A percentile compares a stretch with the other conserved stretches of the same genome.
Evolutionary conservation across 2,888 invertebrate species (phyloP).

Genomic region (Erebia ligea): DNA sequence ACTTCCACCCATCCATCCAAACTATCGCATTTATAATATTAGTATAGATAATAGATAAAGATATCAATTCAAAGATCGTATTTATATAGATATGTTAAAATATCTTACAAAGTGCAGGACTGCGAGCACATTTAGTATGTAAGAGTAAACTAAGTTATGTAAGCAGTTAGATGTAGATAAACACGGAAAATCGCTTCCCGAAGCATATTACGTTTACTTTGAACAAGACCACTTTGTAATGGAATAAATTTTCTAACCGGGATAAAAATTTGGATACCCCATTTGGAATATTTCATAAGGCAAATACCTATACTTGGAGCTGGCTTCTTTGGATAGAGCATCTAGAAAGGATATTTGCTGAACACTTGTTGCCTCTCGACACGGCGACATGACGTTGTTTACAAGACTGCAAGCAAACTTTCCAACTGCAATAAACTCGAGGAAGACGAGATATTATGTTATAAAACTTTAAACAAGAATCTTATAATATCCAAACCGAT

Average conservation of each 20-base stretch:
- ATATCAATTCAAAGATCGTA: background rate
- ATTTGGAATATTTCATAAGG: conserved; percentile 47
- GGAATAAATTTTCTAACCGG: conserved; percentile 24
- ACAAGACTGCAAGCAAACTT: conserved; percentile 56
- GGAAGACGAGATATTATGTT: conserved; percentile 26
- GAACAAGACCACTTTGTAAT: conserved; percentile 16
- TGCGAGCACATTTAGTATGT: background rate
- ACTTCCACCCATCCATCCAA: too few species aligned
- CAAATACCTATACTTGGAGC: conserved; percentile 62
- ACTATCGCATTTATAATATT: too few species aligned
- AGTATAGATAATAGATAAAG: too few species aligned
- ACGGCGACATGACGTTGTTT: conserved; percentile 50
- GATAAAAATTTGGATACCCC: conserved; percentile 26
- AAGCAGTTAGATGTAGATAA: conserved; percentile 23
- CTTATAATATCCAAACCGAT: conserved; percentile 10
- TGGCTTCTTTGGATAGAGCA: conserved; percentile 42
- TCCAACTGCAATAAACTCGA: conserved; percentile 51
- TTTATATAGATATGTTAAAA: background rate
- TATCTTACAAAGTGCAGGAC: background rate
- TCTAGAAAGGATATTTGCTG: conserved; percentile 45
- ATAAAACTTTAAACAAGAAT: conserved; percentile 19
- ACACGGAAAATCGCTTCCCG: conserved; percentile 19
- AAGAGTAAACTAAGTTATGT: conserved; percentile 5
- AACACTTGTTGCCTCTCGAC: conserved; percentile 54
- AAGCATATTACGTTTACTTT: conserved; percentile 22